Evolutionary conservation across 2,797 vertebrate genomes (phyloP), one percentile per base, ranked within the genome.

Genomic region (Characodon lateralis): DNA sequence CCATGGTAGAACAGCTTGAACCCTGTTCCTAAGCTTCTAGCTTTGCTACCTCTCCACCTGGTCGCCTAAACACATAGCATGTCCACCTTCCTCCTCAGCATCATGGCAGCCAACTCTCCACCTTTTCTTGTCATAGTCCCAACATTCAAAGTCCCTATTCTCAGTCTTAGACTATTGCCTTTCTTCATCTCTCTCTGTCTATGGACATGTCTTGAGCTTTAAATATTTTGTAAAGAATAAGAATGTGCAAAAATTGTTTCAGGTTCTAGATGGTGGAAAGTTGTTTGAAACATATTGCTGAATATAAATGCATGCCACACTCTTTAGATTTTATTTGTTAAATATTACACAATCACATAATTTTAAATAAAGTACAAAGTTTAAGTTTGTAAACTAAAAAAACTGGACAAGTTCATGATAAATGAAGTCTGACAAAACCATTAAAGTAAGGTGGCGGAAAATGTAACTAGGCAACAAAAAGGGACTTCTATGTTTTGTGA

Each of bases 401-500:
- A 31, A 31, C 6, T 3, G 3, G 2, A 65, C 20, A 18, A 39
- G 20, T 68, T 68, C 39, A 68, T 24, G 1, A 12, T 24, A 68
- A 46, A 46, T 24, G 41, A 56, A 80, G 12, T 63, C 68, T 20
- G 39, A 77, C 12, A 74, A 53, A 13, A 72, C 71, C 31, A 72
- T 77, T 84, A 68, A 87, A 83, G 71, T 69, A 56, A 71, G 53
- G 24, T 77, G 35, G 61, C 41, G 56, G 74, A 74, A 76, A 76
- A 79, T 70, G 51, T 89, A 90, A 84, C 89, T 71, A 89, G 84
- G 90, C 90, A 94, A 93, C 91, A 89, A 86, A 91, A 85, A 48
- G 71, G 81, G 58, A 46, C 13, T 66, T 77, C 1, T 24, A 2
- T 79, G 41, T 48, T 75, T 87, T 7, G 22, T 72, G 74, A 72